A percentile compares a stretch with the other conserved stretches of the same genome.
Conservation (phyloP, 2,888 invertebrate genomes). For the Eupeodes luniger region DNA sequence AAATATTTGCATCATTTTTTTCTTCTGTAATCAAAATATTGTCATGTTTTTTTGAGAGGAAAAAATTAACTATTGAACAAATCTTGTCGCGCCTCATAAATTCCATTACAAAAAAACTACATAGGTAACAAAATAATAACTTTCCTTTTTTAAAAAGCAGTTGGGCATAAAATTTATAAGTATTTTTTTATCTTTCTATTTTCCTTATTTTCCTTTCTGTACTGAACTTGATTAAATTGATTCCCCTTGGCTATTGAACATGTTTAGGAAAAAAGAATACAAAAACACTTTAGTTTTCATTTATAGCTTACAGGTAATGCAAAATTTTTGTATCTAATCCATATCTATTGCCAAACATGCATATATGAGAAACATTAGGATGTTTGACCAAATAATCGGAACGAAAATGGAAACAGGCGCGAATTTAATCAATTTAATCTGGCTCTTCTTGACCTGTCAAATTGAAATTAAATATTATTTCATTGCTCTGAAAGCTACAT, state of each 20-base stretch:
- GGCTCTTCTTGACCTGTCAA: too few species aligned
- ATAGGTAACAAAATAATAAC: constrained; percentile 34
- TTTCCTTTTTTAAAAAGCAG: constrained; percentile 48
- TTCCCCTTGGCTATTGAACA: constrained; percentile 20
- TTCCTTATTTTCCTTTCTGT: constrained; percentile 16
- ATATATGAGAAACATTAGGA: neutral
- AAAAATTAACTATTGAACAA: constrained; percentile 14
- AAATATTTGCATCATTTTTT: neutral
- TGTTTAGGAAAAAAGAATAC: constrained; percentile 4
- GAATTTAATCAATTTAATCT: neutral
- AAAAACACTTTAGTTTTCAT: constrained; percentile 39
- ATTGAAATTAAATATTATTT: too few species aligned
- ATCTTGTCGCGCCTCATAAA: constrained; percentile 24
- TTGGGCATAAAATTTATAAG: neutral
- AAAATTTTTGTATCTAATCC: neutral
- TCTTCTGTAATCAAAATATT: neutral
- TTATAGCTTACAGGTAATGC: neutral
- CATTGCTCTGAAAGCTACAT: too few species aligned
- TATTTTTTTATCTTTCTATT: constrained; percentile 15
- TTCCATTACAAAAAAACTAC: constrained; percentile 26
- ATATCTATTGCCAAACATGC: neutral
- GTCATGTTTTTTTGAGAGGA: neutral
- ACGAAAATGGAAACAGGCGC: neutral
- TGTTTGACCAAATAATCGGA: neutral
- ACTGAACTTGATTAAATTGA: constrained; percentile 43